Evolutionary conservation across 2,888 invertebrate species (phyloP).

Genomic region (Dendrolimus houi): DNA sequence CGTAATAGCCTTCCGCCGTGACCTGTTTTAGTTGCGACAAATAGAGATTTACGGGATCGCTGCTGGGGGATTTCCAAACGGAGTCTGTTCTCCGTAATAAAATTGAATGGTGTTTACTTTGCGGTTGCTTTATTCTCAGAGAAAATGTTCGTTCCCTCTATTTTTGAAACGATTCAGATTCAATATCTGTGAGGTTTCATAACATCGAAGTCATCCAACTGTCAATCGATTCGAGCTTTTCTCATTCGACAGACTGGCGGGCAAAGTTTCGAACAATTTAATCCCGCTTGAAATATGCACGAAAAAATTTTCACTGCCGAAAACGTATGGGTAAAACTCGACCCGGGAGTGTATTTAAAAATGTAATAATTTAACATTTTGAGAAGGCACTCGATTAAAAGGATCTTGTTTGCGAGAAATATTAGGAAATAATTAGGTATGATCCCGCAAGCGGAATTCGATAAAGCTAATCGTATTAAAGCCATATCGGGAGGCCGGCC

Average conservation of each 20-base stretch:
- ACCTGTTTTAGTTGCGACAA: slow-evolving; percentile 75
- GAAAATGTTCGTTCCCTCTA: slow-evolving; percentile 22
- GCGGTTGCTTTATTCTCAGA: slow-evolving; percentile 42
- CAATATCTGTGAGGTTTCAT: slow-evolving; percentile 31
- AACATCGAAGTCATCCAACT: slow-evolving; percentile 31
- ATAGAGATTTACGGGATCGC: slow-evolving; percentile 74
- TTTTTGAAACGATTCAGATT: slow-evolving; percentile 21
- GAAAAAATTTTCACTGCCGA: slow-evolving; percentile 39
- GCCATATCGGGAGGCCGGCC: slow-evolving; percentile 26
- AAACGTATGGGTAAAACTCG: slow-evolving; percentile 14
- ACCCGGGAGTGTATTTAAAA: background rate
- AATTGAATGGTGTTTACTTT: slow-evolving; percentile 65
- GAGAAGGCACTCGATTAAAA: slow-evolving; percentile 6
- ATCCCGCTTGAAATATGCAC: slow-evolving; percentile 54
- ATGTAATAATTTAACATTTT: slow-evolving; percentile 7
- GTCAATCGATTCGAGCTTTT: slow-evolving; percentile 43
- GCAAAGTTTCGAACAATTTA: slow-evolving; percentile 59
- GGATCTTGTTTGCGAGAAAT: slow-evolving; percentile 5
- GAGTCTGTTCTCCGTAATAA: slow-evolving; percentile 57
- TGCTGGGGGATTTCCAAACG: slow-evolving; percentile 52
- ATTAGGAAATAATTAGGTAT: slow-evolving; percentile 11
- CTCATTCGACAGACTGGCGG: slow-evolving; percentile 41
- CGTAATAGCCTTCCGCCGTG: slow-evolving; percentile 73
- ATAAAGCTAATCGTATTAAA: slow-evolving; percentile 38
- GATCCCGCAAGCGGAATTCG: slow-evolving; percentile 26